phyloP scores from a whole-genome alignment of 2,888 invertebrate species.

The Macrophya alboannulata region DNA sequence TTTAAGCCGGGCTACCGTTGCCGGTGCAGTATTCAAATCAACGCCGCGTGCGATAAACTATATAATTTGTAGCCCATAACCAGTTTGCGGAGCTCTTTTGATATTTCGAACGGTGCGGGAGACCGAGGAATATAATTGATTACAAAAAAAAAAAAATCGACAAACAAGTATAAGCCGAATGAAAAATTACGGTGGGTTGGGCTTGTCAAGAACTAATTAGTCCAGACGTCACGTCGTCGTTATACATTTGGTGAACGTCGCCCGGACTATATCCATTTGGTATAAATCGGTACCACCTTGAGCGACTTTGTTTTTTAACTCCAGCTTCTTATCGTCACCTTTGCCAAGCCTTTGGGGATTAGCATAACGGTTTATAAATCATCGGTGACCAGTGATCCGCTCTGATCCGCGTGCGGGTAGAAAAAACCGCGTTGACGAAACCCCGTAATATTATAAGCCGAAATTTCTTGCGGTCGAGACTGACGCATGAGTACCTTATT shows the following conservation, averaged over 20 bases:
- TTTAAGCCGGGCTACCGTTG: neutral
- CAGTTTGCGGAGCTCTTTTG: neutral
- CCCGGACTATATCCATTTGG: neutral
- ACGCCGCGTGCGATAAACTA: neutral
- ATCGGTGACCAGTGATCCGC: neutral
- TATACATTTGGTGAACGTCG: neutral
- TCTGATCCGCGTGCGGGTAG: neutral
- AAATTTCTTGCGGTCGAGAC: slow-evolving; percentile 13
- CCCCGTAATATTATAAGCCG: neutral
- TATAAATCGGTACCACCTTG: slow-evolving; percentile 15
- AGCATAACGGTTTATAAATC: slow-evolving; percentile 18
- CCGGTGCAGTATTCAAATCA: neutral
- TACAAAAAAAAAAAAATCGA: neutral
- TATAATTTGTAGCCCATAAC: slow-evolving; percentile 1
- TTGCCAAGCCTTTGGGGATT: slow-evolving; percentile 14
- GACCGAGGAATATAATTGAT: slow-evolving; percentile 28
- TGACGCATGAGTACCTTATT: neutral
- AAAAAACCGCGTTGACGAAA: slow-evolving; percentile 4
- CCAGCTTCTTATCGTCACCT: slow-evolving; percentile 12
- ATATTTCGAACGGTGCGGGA: neutral
- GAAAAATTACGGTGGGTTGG: slow-evolving; percentile 33
- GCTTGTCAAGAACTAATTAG: slow-evolving; percentile 44
- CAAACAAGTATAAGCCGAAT: slow-evolving; percentile 6
- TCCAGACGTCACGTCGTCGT: slow-evolving; percentile 12
- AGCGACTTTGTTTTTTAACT: neutral